Base-by-base conservation (phyloP, 92 coral and sea anemone genomes). In the Meandrina meandrites region DNA sequence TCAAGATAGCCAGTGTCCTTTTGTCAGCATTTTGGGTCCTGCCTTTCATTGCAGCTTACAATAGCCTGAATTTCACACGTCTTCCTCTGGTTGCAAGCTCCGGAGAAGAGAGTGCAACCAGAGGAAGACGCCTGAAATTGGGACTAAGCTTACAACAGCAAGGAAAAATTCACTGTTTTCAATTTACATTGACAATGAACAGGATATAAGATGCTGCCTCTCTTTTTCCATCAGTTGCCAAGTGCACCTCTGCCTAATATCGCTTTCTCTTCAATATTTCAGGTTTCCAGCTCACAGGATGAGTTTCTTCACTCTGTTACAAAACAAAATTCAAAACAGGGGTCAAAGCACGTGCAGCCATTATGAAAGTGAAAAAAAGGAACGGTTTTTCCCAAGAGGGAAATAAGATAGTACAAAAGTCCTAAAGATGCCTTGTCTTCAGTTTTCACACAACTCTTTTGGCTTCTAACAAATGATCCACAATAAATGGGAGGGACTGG, bases 251-350 rank as follows among this genome's bases (percentile, higher is more conserved):
- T 40, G 68, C 30, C 73, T 95, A 96, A 84, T 96, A 96, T 51
- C 99, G 93, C 89, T 96, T 96, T 81, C 99, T 93, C 79, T 96
- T 96, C 81, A 94, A 69, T 79, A 96, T 96, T 72, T 96, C 99
- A 3, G 98, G 99, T 85, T 94, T 95, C 98, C 98, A 96, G 90
- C 92, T 96, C 32, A 96, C 92, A 22, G 99, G 99, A 80, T 96
- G 98, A n/a, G 97, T 92, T 86, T 96, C 99, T 89, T 96, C 99
- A 76, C 94, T 91, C 99, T 96, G 90, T 18, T 36, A 78, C 56
- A 82, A 77, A 47, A 50, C 9, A 75, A 89, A n/a, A 67, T 84
- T 31, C 10, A 74, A 34, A 54, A n/a, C 22, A 35, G 35, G n/a
- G 48, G 32, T 72, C 28, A 14, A 21, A 71, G 47, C 17, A 64